Evolutionary conservation across 2,113 vertebrate species (phyloP).

Genomic region (Acrocephalus arundinaceus): DNA sequence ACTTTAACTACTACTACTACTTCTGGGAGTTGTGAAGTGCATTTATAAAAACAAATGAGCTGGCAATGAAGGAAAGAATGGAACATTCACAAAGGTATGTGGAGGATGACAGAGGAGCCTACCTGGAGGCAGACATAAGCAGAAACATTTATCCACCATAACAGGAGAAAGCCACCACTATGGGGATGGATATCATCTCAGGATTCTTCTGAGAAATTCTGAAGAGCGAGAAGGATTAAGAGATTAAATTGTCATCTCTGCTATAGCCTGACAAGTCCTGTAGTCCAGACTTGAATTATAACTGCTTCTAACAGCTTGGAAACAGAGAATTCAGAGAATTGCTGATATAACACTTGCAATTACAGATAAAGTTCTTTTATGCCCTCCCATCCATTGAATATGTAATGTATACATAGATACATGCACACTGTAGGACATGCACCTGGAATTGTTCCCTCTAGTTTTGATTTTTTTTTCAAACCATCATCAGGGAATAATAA

Average conservation of each 20-base stretch:
- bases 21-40: constrained; percentile 13
- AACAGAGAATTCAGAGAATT: constrained; percentile 20
- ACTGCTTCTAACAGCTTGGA: constrained; percentile 35
- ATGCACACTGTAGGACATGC: not conserved
- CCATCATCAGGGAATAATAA: not conserved
- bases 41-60: constrained; percentile 28
- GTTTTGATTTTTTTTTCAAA: not conserved
- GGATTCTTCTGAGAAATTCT: constrained; percentile 70
- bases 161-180: constrained; percentile 66
- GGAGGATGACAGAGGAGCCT: constrained; percentile 51
- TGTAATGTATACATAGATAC: not conserved
- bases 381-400: constrained; percentile 10
- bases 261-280: constrained; percentile 19
- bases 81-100: not conserved
- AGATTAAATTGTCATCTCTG: constrained; percentile 63
- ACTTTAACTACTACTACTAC: not conserved
- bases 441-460: not conserved
- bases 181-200: constrained; percentile 60
- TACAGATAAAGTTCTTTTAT: not conserved
- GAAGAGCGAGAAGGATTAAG: constrained; percentile 66
- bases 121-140: constrained; percentile 65
- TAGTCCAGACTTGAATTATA: constrained; percentile 10
- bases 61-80: constrained; percentile 9
- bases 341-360: not conserved
- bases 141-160: constrained; percentile 68